A percentile compares a stretch with the other conserved stretches of the same genome.
Conservation (phyloP, 2,888 invertebrate genomes). For the Chymomyza caudatula region DNA sequence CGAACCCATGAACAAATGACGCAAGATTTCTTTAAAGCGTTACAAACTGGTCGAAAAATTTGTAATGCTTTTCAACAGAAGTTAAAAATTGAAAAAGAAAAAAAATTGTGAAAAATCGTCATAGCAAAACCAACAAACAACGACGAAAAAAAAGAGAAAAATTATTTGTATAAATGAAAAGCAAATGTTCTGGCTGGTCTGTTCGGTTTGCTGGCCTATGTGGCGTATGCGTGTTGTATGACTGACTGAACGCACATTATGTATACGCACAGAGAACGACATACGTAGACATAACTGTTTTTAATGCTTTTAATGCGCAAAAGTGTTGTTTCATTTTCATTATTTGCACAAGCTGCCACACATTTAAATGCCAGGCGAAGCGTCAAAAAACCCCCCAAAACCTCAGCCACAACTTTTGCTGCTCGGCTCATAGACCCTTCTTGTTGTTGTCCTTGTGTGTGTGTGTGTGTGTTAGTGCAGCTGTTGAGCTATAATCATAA, state of each 20-base stretch:
- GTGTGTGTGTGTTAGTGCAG: constrained; percentile 46
- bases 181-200: background rate
- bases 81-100: background rate
- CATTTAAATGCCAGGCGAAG: constrained; percentile 58
- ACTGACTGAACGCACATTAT: constrained; percentile 40
- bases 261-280: constrained; percentile 51
- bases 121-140: background rate
- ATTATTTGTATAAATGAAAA: background rate
- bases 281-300: constrained; percentile 67
- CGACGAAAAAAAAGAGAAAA: background rate
- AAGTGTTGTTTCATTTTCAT: constrained; percentile 73
- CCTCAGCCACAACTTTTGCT: background rate
- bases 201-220: constrained; percentile 32
- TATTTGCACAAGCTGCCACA: constrained; percentile 70
- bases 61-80: no score
- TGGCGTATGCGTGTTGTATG: constrained; percentile 51
- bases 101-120: no score
- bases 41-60: no score
- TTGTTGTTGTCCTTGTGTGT: background rate
- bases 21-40: no score
- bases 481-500: constrained; percentile 74
- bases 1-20: no score
- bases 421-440: constrained; percentile 17
- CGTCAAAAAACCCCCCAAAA: background rate
- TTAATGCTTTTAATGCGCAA: constrained; percentile 72